These are phyloP conservation scores for Stictonetta naevosa DNA, from an alignment of 2,113 vertebrate species.

Conservation along the genomic window DNA sequence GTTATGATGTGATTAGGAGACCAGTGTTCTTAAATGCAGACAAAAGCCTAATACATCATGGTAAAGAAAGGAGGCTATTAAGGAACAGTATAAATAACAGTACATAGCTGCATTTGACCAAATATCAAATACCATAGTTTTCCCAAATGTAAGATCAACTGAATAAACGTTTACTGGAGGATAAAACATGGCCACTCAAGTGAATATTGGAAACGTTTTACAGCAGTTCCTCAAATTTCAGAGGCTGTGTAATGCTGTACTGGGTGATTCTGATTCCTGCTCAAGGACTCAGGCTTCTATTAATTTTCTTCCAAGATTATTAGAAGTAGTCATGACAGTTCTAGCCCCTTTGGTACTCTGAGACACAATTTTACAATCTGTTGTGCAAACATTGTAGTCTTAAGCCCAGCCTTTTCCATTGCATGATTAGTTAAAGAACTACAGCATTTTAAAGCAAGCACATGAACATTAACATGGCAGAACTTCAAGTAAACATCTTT, in stretches of 20 bases:
- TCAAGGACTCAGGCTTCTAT: background rate
- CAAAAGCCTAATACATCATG: background rate
- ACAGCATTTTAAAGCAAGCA: conserved; percentile 32
- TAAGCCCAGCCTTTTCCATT: background rate
- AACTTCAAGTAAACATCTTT: background rate
- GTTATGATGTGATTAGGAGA: conserved; percentile 9
- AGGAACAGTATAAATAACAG: conserved; percentile 9
- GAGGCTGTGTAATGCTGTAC: background rate
- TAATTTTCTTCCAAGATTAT: conserved; percentile 51
- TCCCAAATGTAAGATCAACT: background rate
- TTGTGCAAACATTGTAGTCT: background rate
- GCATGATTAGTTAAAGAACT: conserved; percentile 44
- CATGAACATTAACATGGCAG: conserved; percentile 33
- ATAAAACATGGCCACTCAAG: conserved; percentile 2
- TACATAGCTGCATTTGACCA: background rate
- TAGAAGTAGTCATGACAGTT: conserved; percentile 8
- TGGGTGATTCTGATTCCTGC: background rate
- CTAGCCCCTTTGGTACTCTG: background rate
- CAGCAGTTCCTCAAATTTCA: background rate
- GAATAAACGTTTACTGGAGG: background rate
- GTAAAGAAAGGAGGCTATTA: conserved; percentile 39
- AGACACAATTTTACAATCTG: conserved; percentile 3
- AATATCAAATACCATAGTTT: background rate
- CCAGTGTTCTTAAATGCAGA: conserved; percentile 13
- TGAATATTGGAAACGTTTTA: background rate